phyloP scores from a whole-genome alignment of 2,888 invertebrate species.

The Cerceris ruficornis region DNA sequence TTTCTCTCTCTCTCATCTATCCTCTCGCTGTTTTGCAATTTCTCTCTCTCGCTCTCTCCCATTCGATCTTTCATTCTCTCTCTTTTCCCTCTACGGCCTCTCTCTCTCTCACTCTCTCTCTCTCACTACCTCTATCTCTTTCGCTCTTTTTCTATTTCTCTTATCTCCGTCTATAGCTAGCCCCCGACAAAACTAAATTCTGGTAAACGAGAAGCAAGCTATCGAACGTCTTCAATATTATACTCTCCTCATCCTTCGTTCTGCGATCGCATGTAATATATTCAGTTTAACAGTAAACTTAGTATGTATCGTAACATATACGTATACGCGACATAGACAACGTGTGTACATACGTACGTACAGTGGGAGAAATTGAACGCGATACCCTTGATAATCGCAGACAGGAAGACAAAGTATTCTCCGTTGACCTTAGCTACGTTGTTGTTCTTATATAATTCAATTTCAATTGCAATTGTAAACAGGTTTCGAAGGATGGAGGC shows the following conservation, averaged over 20 bases:
- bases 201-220: constrained; percentile 64
- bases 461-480: no score
- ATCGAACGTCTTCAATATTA: constrained; percentile 53
- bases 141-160: constrained; percentile 28
- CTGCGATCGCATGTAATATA: constrained; percentile 40
- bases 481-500: no score
- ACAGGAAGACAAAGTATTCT: no score
- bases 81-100: neutral
- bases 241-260: constrained; percentile 37
- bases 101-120: constrained; percentile 13
- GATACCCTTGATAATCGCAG: no score
- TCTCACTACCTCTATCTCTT: constrained; percentile 17
- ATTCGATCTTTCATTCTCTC: constrained; percentile 5
- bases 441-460: no score
- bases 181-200: constrained; percentile 67
- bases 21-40: constrained; percentile 10
- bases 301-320: constrained; percentile 36
- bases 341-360: no score
- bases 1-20: constrained; percentile 25
- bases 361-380: no score
- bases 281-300: constrained; percentile 59
- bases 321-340: constrained; percentile 9
- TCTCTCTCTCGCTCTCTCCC: constrained; percentile 11
- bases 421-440: no score
- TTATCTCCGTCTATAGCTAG: constrained; percentile 54